phyloP scores from a whole-genome alignment of 2,888 invertebrate species.

The Malacosoma neustria region DNA sequence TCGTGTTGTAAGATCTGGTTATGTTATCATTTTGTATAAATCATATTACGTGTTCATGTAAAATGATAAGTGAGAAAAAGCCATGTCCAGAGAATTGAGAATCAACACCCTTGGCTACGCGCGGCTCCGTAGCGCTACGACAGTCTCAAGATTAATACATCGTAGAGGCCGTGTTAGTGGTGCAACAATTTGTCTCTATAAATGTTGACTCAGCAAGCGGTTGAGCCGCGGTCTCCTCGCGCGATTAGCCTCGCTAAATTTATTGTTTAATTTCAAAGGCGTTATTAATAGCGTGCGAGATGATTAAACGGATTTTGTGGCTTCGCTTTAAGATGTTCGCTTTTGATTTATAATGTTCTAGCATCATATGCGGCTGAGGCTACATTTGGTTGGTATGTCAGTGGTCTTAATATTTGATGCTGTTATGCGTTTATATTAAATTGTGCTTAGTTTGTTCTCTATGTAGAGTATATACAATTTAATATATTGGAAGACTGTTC shows the following conservation, averaged over 20 bases:
- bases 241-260: conserved; percentile 70
- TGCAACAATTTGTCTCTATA: conserved; percentile 74
- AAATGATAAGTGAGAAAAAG: no score
- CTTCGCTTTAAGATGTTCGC: conserved; percentile 50
- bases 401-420: not conserved
- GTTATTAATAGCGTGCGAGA: conserved; percentile 69
- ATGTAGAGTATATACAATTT: no score
- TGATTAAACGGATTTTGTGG: conserved; percentile 69
- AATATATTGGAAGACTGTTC: no score
- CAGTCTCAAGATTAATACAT: conserved; percentile 67
- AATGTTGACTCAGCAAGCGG: conserved; percentile 70
- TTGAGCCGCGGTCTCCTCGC: conserved; percentile 55
- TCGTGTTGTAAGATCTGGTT: no score
- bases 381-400: conserved; percentile 16
- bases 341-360: conserved; percentile 56
- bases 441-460: no score
- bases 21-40: no score
- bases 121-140: conserved; percentile 16
- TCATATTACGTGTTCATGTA: no score
- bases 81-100: no score
- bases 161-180: conserved; percentile 60
- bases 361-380: conserved; percentile 45
- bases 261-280: conserved; percentile 73
- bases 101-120: no score
- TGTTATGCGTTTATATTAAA: no score